These are phyloP conservation scores for Thymelicus lineola DNA, from an alignment of 2,888 invertebrate genomes.

Conservation along the genomic window DNA sequence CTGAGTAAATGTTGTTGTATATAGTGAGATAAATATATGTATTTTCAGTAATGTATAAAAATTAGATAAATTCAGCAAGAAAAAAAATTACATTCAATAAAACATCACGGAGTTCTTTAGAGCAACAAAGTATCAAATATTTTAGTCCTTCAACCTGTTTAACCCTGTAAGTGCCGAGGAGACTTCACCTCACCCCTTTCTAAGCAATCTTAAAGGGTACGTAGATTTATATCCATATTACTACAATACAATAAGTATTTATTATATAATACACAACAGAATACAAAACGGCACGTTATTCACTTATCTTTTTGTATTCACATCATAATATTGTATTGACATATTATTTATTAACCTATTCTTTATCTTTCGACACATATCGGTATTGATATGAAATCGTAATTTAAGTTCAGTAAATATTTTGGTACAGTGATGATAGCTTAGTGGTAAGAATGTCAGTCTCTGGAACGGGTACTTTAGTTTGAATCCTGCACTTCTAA, in stretches of 20 bases:
- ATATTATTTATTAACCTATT: conserved; percentile 66
- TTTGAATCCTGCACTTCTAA: no score
- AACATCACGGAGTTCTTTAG: background rate
- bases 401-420: conserved; percentile 6
- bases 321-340: conserved; percentile 81
- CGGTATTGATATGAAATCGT: background rate
- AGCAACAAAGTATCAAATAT: conserved; percentile 13
- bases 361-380: conserved; percentile 38
- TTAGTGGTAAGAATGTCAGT: no score
- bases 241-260: conserved; percentile 23
- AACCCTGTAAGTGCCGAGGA: conserved; percentile 16
- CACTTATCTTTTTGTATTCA: conserved; percentile 58
- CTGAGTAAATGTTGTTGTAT: no score
- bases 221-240: conserved; percentile 76
- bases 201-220: conserved; percentile 57
- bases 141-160: conserved; percentile 2
- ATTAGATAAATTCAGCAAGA: no score
- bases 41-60: no score
- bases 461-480: no score
- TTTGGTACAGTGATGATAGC: no score
- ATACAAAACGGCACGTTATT: conserved; percentile 54
- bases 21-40: no score
- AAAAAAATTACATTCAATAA: no score
- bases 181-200: conserved; percentile 65
- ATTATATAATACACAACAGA: conserved; percentile 13